Conservation (phyloP, 2,113 vertebrate species). For the Apteryx owenii region DNA sequence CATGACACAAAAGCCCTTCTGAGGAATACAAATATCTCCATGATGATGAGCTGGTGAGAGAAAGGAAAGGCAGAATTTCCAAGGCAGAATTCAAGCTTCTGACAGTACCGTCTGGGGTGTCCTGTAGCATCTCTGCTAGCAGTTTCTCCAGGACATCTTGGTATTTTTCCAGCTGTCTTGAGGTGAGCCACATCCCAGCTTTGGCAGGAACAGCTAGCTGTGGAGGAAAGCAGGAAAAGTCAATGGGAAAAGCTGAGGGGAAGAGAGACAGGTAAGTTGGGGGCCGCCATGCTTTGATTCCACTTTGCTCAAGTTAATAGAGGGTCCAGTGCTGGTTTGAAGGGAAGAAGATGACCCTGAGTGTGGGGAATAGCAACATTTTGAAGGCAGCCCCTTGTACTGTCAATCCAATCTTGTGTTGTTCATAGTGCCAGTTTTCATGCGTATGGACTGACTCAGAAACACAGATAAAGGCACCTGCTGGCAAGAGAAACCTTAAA, state of each 20-base stretch:
- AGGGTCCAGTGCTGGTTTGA: background rate
- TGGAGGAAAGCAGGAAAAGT: constrained; percentile 55
- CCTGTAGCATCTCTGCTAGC: constrained; percentile 57
- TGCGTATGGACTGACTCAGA: background rate
- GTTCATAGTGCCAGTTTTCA: background rate
- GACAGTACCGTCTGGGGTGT: constrained; percentile 41
- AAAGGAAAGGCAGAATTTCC: constrained; percentile 40
- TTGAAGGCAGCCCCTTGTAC: background rate
- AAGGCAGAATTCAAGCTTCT: background rate
- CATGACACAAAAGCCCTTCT: constrained; percentile 17
- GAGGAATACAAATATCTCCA: background rate
- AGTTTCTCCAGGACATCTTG: constrained; percentile 64
- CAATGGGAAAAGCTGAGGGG: background rate
- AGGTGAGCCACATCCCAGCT: constrained; percentile 66
- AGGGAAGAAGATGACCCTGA: background rate
- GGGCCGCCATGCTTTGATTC: background rate
- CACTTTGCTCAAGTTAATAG: background rate
- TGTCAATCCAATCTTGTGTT: background rate
- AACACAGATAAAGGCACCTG: constrained; percentile 12
- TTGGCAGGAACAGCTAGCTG: constrained; percentile 68
- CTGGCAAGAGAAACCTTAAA: background rate
- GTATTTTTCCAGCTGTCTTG: constrained; percentile 76
- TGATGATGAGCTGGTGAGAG: constrained; percentile 30
- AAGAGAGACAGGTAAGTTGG: background rate
- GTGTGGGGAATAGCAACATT: background rate